Base-by-base conservation (phyloP, 2,888 invertebrate genomes). In the Drosophila melanosoma region DNA sequence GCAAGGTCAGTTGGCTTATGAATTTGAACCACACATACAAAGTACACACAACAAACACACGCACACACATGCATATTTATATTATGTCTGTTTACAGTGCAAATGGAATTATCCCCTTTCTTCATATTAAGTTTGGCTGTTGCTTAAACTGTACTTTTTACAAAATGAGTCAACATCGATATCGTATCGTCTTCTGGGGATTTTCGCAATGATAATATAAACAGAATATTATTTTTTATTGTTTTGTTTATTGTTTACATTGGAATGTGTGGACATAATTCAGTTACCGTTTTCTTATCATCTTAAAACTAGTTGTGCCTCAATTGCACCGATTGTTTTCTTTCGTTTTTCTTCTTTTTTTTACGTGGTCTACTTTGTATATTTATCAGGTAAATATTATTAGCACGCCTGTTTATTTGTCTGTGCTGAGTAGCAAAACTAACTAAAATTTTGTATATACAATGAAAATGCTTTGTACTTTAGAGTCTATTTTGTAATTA, bases 211-310 rank as follows among this genome's bases (percentile, higher is more conserved):
- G 23, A 38, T 29, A 5, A n/a, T n/a, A 60, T 53, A 10, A 59
- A 68, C 62, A 66, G 76, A 38, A 58, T 60, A 48, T 40, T 15
- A 49, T 33, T 38, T 64, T 38, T 70, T 53, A 48, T 42, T 38
- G 12, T 8, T 23, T 35, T 23, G 6, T 12, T 38, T 23, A n/a
- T n/a, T 38, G 56, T 26, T 54, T 67, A 23, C 15, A 26, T 23
- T 26, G n/a, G 23, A 33, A n/a, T 35, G 51, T 38, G 35, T 23
- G n/a, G 51, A 36, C 23, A 11, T 35, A 32, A n/a, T 40, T 54
- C 29, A 40, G 42, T 64, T 49, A 32, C 63, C 59, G 35, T 40
- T 71, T 62, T 48, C 75, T 78, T 78, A 78, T 74, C 77, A 78
- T 49, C 45, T 78, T 74, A 52, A 63, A 26, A 32, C 58, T 58